Base-by-base conservation (phyloP, 2,113 vertebrate genomes). In the Nycticryphes semicollaris region DNA sequence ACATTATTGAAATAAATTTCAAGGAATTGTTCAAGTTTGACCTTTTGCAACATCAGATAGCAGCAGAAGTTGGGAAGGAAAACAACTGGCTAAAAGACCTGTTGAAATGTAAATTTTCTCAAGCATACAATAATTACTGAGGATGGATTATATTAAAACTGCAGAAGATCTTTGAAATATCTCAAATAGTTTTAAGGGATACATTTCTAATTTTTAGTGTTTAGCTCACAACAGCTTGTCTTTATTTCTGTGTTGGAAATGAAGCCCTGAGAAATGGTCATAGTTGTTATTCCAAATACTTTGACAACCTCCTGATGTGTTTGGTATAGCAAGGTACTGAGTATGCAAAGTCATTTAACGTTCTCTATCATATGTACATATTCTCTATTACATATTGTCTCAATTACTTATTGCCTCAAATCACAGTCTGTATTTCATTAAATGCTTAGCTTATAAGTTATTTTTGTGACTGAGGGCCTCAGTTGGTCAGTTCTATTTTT, bases 1-100 rank as follows among this genome's bases (percentile, higher is more conserved):
- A 15, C 15, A 82, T 91, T 91, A 87, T 80, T 94, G 85, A 93
- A 96, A 90, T 87, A 93, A 86, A 96, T 96, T 96, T 91, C 59
- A 84, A 96, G 89, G 92, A 95, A 93, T 97, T 96, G 88, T 83
- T 10, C 27, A 45, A 86, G 64, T 83, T 72, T 94, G 92, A 93
- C 72, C 86, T 96, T 96, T 96, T 85, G 39, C 76, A 68, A 81
- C 86, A 90, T 67, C 62, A 88, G 84, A 93, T 82, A 96, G 35
- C 78, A 87, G 88, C 66, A 56, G 92, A 85, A 72, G 78, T 64
- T 66, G 62, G 54, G 67, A 93, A 64, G 37, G 54, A 86, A 94
- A 82, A 39, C 45, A 95, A 5, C 27, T 35, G 78, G 75, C 64
- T 68, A 25, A 88, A 88, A 78, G 47, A 82, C 57, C 37, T 72